Evolutionary conservation across 2,797 vertebrate genomes (phyloP).

Genomic region (Mormyrops boulengeri): DNA sequence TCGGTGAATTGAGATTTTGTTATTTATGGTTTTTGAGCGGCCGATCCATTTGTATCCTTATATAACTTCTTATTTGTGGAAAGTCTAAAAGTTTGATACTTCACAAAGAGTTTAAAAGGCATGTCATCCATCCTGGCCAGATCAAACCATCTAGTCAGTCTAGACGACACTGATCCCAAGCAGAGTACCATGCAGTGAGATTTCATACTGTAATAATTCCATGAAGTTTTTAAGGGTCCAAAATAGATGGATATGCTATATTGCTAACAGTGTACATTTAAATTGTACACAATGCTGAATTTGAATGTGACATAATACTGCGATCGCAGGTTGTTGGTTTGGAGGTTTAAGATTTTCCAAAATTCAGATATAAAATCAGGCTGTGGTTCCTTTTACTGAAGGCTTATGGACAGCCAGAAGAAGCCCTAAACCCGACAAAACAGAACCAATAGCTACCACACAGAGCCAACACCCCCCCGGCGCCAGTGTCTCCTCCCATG

Average conservation of each 20-base stretch:
- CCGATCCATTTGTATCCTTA: background rate
- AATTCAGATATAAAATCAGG: background rate
- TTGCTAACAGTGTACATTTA: background rate
- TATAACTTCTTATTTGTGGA: background rate
- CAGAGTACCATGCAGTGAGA: background rate
- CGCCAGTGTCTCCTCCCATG: background rate
- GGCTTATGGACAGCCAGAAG: background rate
- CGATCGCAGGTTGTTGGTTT: background rate
- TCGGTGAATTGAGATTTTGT: background rate
- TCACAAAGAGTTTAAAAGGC: background rate
- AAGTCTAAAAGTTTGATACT: background rate
- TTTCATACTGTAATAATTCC: background rate
- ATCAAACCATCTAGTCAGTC: background rate
- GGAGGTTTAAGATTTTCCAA: background rate
- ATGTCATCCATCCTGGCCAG: background rate
- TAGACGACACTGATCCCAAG: conserved; percentile 10
- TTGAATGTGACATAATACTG: background rate
- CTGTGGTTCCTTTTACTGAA: background rate
- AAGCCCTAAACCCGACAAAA: background rate
- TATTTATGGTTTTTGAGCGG: background rate
- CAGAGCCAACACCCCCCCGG: background rate
- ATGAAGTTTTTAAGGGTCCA: background rate
- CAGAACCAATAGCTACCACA: background rate
- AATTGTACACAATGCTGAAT: background rate
- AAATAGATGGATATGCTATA: background rate